Evolutionary conservation across 2,797 vertebrate species (phyloP).

Genomic region (Lindbergichthys nudifrons): DNA sequence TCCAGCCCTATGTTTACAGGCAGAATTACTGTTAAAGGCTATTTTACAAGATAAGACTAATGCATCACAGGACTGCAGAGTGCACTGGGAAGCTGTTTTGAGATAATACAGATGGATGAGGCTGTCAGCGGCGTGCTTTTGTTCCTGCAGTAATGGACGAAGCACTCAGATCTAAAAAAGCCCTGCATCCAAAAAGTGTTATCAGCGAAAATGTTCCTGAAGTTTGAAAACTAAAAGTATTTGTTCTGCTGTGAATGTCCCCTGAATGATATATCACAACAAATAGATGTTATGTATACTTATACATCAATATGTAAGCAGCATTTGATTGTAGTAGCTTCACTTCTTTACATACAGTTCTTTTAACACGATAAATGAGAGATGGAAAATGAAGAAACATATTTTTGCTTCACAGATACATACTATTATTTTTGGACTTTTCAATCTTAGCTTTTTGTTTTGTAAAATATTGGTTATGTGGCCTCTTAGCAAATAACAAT

Average conservation of each 20-base stretch:
- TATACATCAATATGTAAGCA: too few relatives aligned
- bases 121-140: background rate
- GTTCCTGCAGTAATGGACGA: background rate
- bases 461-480: background rate
- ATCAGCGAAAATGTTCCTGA: background rate
- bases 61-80: too few relatives aligned
- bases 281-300: too few relatives aligned
- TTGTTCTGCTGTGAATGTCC: background rate
- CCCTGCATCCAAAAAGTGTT: background rate
- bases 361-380: too few relatives aligned
- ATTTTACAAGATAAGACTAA: background rate
- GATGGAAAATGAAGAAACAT: too few relatives aligned
- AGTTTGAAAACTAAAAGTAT: background rate
- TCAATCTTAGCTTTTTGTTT: background rate
- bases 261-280: too few relatives aligned
- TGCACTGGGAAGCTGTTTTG: background rate
- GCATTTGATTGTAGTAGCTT: too few relatives aligned
- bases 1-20: background rate
- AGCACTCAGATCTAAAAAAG: background rate
- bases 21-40: background rate
- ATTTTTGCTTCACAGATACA: too few relatives aligned
- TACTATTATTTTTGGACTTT: background rate
- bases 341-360: too few relatives aligned
- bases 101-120: background rate
- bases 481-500: background rate